Conservation (phyloP, 2,797 vertebrate genomes). For the Betta splendens region DNA sequence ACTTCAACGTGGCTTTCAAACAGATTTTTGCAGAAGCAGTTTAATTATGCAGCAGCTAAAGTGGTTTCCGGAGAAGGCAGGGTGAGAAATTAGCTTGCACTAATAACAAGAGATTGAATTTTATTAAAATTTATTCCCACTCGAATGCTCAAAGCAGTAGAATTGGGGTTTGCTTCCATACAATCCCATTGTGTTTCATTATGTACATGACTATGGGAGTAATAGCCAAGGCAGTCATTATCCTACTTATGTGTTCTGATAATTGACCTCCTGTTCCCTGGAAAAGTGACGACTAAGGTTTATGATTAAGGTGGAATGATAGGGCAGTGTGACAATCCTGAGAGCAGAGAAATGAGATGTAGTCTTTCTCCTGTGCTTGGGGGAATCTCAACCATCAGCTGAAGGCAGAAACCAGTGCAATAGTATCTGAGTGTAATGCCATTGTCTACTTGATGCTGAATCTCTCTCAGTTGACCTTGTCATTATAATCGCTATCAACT, state of each 20-base stretch:
- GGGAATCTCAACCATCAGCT: not conserved
- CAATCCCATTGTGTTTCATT: slow-evolving; percentile 24
- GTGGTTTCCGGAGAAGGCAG: slow-evolving; percentile 9
- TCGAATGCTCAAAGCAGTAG: slow-evolving; percentile 13
- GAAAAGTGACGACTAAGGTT: slow-evolving; percentile 35
- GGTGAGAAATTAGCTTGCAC: slow-evolving; percentile 32
- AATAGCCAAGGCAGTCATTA: slow-evolving; percentile 27
- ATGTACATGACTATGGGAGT: slow-evolving; percentile 23
- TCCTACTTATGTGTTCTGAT: slow-evolving; percentile 46
- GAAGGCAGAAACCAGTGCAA: too few species aligned
- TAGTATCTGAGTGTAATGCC: too few species aligned
- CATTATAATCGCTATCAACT: too few species aligned
- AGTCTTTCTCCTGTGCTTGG: slow-evolving; percentile 1
- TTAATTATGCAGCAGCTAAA: slow-evolving; percentile 45
- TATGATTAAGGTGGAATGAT: slow-evolving; percentile 49
- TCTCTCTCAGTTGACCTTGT: too few species aligned
- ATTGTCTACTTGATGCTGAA: too few species aligned
- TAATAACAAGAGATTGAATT: slow-evolving; percentile 17
- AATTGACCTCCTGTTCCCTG: slow-evolving; percentile 44
- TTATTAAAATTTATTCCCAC: slow-evolving; percentile 50
- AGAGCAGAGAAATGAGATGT: slow-evolving; percentile 12
- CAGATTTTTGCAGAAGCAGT: slow-evolving; percentile 30
- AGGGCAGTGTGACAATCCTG: slow-evolving; percentile 15
- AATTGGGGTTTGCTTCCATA: slow-evolving; percentile 14
- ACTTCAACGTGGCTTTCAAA: slow-evolving; percentile 23